A percentile compares a stretch with the other conserved stretches of the same genome.
Evolutionary conservation across 2,113 vertebrate species (phyloP).

Genomic region (Rhipidura dahli): DNA sequence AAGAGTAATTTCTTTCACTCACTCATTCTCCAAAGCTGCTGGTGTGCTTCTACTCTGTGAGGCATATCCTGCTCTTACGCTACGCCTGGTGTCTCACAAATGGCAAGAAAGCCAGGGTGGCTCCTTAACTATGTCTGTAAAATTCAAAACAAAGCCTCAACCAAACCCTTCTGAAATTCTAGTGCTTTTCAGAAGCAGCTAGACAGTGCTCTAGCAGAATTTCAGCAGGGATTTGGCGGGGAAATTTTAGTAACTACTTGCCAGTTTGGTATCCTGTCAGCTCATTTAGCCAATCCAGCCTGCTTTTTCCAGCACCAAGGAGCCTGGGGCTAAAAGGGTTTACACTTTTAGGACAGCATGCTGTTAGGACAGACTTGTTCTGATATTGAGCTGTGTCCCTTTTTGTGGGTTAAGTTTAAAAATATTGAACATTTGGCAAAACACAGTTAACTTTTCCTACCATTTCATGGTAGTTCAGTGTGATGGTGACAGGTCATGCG

Average conservation of each 20-base stretch:
- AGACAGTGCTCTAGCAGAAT: neutral
- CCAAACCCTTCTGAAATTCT: neutral
- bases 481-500: neutral
- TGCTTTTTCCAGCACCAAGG: neutral
- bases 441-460: fast-evolving
- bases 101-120: neutral
- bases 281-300: neutral
- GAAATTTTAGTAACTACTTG: neutral
- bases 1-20: neutral
- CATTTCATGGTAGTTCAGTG: neutral
- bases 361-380: neutral
- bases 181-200: neutral
- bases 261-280: neutral
- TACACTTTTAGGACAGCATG: neutral
- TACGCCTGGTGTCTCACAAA: neutral
- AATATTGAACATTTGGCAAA: neutral
- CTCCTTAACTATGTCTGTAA: neutral
- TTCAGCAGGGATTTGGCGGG: neutral
- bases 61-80: neutral
- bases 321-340: neutral
- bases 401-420: neutral
- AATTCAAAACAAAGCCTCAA: neutral
- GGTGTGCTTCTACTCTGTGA: neutral
- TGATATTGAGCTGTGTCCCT: neutral
- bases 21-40: neutral